Evolutionary conservation across 1,140 invertebrate genomes (phyloP).

Genomic region (Cardiocondyla obscurior): DNA sequence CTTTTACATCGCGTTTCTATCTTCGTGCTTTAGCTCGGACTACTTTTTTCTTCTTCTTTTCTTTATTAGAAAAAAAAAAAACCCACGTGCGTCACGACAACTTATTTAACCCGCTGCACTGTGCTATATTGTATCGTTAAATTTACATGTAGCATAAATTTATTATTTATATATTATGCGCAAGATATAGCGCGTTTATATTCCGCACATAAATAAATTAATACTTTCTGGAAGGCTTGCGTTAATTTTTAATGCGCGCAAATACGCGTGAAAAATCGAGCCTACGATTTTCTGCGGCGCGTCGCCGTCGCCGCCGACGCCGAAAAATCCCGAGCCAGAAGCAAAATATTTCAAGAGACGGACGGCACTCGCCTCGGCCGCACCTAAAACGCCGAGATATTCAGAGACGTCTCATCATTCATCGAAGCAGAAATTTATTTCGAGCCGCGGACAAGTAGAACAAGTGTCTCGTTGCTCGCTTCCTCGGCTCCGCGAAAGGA

Average conservation of each 20-base stretch:
- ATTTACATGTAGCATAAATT: background rate
- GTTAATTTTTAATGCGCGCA: conserved; percentile 18
- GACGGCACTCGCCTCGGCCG: conserved; percentile 65
- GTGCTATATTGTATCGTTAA: background rate
- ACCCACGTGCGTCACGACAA: background rate
- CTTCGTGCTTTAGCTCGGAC: background rate
- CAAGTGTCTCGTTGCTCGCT: conserved; percentile 34
- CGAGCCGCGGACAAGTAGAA: conserved; percentile 40
- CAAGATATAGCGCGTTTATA: background rate
- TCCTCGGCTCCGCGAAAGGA: conserved; percentile 41
- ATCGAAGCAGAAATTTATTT: conserved; percentile 73
- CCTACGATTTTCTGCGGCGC: background rate
- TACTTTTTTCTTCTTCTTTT: no score
- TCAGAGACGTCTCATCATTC: conserved; percentile 73
- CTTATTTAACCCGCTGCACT: background rate
- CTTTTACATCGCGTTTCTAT: conserved; percentile 36
- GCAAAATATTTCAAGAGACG: conserved; percentile 19
- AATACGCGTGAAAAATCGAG: background rate
- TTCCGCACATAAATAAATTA: background rate
- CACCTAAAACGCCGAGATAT: conserved; percentile 68
- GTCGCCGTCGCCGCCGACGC: background rate
- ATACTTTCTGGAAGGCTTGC: background rate
- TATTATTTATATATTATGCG: conserved; percentile 2
- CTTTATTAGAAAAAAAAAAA: background rate
- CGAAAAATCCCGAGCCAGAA: background rate